Percentiles rank a stretch among this genome's conserved stretches.
Conservation (phyloP, 2,888 invertebrate species). For the Microctonus hyperodae region DNA sequence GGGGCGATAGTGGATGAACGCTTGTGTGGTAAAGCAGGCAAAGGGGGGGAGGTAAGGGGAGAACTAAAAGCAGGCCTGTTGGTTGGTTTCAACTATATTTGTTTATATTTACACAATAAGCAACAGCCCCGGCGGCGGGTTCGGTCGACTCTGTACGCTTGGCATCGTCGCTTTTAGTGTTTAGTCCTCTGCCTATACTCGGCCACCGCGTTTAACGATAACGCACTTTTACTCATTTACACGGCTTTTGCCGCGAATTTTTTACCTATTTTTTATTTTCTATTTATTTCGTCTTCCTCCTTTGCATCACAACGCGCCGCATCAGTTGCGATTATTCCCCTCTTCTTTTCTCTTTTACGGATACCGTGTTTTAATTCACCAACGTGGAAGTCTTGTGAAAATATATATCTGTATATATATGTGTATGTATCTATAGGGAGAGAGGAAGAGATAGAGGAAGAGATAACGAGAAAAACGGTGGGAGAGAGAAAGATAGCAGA, state of each 20-base stretch:
- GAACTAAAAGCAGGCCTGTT: slow-evolving; percentile 63
- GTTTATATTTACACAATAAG: slow-evolving; percentile 65
- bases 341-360: background rate
- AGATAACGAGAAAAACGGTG: no score
- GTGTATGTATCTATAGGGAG: no score
- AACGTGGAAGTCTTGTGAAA: background rate
- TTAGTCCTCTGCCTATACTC: slow-evolving; percentile 56
- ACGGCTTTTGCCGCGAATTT: background rate
- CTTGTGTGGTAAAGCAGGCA: slow-evolving; percentile 36
- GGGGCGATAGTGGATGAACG: slow-evolving; percentile 38
- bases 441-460: no score
- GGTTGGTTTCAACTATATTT: slow-evolving; percentile 64
- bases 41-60: slow-evolving; percentile 39
- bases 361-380: background rate
- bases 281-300: background rate
- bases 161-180: slow-evolving; percentile 51
- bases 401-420: no score
- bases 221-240: background rate
- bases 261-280: background rate
- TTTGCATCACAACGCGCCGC: background rate
- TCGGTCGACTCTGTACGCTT: slow-evolving; percentile 35
- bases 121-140: slow-evolving; percentile 55
- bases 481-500: no score
- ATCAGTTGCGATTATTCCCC: background rate
- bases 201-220: slow-evolving; percentile 45